These are phyloP conservation scores for Branchinecta lindahli DNA, from an alignment of 1,140 invertebrate genomes.

Conservation along the genomic window DNA sequence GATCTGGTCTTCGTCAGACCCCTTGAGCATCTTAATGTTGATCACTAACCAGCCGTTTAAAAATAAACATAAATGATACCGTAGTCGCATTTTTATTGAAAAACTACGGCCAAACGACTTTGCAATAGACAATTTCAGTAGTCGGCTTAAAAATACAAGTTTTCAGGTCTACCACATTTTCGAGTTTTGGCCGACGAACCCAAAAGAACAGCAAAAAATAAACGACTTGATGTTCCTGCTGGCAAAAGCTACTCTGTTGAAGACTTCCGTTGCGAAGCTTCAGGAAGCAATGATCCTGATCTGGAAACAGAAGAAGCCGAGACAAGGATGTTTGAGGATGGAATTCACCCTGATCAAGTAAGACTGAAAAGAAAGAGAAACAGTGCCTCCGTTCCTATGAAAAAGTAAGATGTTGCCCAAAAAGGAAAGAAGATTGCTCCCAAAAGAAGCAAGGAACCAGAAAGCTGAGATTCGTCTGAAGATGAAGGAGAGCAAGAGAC, in stretches of 20 bases:
- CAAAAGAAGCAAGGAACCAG: constrained; percentile 4
- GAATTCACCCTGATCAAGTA: constrained; percentile 5
- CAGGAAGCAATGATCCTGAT: too few relatives aligned
- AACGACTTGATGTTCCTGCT: constrained; percentile 5
- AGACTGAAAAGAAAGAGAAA: constrained; percentile 6
- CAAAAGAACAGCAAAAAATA: constrained; percentile 2
- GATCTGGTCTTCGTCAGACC: too few relatives aligned
- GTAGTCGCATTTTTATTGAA: too few relatives aligned
- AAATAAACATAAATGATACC: too few relatives aligned
- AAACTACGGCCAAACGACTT: too few relatives aligned
- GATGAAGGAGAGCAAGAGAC: constrained; percentile 7
- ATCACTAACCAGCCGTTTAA: too few relatives aligned
- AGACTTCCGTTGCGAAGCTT: constrained; percentile 5
- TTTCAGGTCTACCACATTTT: too few relatives aligned
- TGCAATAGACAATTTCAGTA: too few relatives aligned
- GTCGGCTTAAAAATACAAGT: too few relatives aligned
- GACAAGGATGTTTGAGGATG: constrained; percentile 4
- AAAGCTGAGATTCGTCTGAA: background rate
- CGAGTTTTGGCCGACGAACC: too few relatives aligned
- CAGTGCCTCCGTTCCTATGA: constrained; percentile 7
- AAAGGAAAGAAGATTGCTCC: constrained; percentile 2
- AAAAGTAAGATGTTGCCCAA: background rate
- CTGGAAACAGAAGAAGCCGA: constrained; percentile 8
- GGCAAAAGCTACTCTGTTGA: constrained; percentile 5
- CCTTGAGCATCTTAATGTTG: too few relatives aligned